Conservation (phyloP, 2,797 vertebrate species). For the Perdix hodgsoniae region DNA sequence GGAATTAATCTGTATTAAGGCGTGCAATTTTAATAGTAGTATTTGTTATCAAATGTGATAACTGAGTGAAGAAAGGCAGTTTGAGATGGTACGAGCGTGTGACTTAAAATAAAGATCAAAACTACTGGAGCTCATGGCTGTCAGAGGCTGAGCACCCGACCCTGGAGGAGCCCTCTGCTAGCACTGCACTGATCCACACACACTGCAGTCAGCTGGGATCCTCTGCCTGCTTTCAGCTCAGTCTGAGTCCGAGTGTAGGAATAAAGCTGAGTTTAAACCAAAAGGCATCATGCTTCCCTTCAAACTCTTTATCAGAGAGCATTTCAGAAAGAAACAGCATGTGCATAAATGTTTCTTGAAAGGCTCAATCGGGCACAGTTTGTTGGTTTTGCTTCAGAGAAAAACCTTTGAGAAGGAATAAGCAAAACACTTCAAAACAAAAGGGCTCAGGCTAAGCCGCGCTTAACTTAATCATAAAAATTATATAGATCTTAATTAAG, state of each 20-base stretch:
- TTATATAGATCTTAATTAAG: conserved; percentile 76
- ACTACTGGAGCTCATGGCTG: neutral
- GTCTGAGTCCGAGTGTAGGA: neutral
- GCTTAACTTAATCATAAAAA: conserved; percentile 69
- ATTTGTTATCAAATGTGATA: neutral
- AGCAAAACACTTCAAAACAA: conserved; percentile 50
- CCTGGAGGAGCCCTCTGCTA: neutral
- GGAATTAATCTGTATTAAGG: conserved; percentile 25
- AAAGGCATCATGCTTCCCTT: neutral
- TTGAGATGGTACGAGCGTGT: neutral
- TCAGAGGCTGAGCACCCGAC: neutral
- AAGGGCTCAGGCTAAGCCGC: conserved; percentile 43
- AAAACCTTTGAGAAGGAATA: conserved; percentile 52
- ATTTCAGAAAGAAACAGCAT: neutral
- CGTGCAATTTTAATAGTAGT: neutral
- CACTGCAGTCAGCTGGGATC: neutral
- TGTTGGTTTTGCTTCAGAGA: neutral
- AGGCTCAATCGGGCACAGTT: neutral
- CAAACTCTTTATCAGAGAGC: neutral
- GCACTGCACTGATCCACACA: neutral
- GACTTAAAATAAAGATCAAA: conserved; percentile 3
- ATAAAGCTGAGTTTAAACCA: neutral
- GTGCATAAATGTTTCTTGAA: neutral
- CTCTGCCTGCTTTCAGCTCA: neutral
- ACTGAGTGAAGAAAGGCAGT: neutral